Conservation (phyloP, 2,113 vertebrate genomes). For the Ceyx melanurus region DNA sequence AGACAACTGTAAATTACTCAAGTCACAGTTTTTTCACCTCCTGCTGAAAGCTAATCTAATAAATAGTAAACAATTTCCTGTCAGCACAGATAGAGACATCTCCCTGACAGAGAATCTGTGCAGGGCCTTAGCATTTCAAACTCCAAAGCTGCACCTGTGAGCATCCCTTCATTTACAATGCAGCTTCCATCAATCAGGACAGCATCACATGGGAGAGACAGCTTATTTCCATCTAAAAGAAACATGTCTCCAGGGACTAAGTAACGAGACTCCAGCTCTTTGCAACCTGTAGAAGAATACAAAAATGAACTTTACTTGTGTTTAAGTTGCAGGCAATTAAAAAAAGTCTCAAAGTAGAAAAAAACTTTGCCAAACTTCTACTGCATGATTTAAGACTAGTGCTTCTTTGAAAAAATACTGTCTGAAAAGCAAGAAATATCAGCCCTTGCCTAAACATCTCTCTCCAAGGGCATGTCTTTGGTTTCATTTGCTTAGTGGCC, state of each 20-base stretch:
- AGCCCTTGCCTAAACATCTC: not conserved
- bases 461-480: not conserved
- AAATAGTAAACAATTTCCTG: constrained; percentile 23
- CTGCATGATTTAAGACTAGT: not conserved
- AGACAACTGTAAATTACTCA: constrained; percentile 8
- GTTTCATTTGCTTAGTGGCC: not conserved
- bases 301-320: not conserved
- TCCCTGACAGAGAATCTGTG: not conserved
- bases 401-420: not conserved
- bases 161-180: constrained; percentile 75
- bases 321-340: not conserved
- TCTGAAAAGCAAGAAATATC: not conserved
- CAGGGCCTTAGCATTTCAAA: not conserved
- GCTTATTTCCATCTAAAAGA: constrained; percentile 50
- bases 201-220: constrained; percentile 66
- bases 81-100: not conserved
- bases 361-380: not conserved
- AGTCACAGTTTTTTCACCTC: not conserved
- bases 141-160: constrained; percentile 63
- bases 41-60: constrained; percentile 4
- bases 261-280: constrained; percentile 59
- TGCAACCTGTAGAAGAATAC: constrained; percentile 37
- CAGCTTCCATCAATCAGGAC: constrained; percentile 73
- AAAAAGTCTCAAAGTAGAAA: not conserved
- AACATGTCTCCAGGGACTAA: constrained; percentile 70